These are phyloP conservation scores for Acanthiza pusilla DNA, from an alignment of 2,797 vertebrate species.

Conservation along the genomic window DNA sequence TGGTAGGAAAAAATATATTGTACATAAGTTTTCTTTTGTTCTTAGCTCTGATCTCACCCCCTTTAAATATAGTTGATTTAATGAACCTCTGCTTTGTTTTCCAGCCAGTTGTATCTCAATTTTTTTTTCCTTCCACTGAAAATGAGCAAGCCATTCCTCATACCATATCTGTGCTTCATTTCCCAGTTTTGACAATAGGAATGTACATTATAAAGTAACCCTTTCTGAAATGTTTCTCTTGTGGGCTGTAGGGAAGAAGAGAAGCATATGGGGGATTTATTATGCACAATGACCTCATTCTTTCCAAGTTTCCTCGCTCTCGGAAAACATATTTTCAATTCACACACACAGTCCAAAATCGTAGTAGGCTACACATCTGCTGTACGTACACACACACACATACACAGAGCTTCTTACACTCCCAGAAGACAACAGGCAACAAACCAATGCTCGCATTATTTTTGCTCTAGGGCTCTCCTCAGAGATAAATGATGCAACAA, in stretches of 20 bases:
- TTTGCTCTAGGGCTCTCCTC: background rate
- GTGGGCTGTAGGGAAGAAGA: conserved; percentile 21
- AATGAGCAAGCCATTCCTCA: background rate
- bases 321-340: conserved; percentile 11
- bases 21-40: background rate
- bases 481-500: background rate
- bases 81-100: background rate
- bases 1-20: fast-evolving
- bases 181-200: conserved; percentile 33
- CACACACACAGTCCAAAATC: background rate
- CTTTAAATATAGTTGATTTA: background rate
- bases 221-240: conserved; percentile 34
- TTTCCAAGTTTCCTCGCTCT: conserved; percentile 37
- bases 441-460: background rate
- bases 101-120: background rate
- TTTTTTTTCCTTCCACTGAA: background rate
- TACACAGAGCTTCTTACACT: background rate
- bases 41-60: background rate
- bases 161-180: conserved; percentile 13
- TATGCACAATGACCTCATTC: conserved; percentile 48
- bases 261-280: conserved; percentile 50
- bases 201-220: conserved; percentile 47
- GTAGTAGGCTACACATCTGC: background rate
- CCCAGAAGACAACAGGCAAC: background rate
- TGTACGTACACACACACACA: background rate